phyloP scores from a whole-genome alignment of 2,113 vertebrate genomes.

The Pituophis catenifer region DNA sequence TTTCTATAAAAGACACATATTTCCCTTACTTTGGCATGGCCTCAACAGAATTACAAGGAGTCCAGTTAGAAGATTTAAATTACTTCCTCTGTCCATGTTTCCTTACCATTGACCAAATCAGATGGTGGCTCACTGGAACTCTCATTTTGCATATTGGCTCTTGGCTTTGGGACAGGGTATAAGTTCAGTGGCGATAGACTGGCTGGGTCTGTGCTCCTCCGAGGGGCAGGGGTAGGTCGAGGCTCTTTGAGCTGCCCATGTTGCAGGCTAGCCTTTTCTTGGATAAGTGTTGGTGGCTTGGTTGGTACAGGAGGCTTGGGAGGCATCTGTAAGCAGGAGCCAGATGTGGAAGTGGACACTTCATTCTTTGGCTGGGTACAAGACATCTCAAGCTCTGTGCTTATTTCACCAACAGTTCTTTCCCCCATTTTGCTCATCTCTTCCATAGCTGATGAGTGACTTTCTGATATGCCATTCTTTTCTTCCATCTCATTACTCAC shows the following conservation, averaged over 20 bases:
- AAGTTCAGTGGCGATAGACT: slow-evolving; percentile 43
- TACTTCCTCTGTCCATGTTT: fast-evolving
- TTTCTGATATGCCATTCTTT: not conserved
- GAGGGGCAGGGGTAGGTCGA: slow-evolving; percentile 73
- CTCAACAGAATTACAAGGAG: not conserved
- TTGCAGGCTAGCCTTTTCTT: slow-evolving; percentile 52
- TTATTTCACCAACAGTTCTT: slow-evolving; percentile 22
- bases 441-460: not conserved
- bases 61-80: not conserved
- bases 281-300: slow-evolving; percentile 51
- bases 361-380: not conserved
- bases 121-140: slow-evolving; percentile 45
- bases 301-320: slow-evolving; percentile 65
- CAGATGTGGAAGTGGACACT: fast-evolving
- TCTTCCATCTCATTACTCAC: slow-evolving; percentile 2
- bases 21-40: not conserved
- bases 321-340: slow-evolving; percentile 47
- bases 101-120: slow-evolving; percentile 70
- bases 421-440: slow-evolving; percentile 6
- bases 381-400: not conserved
- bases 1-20: not conserved
- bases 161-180: slow-evolving; percentile 66
- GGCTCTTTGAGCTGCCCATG: slow-evolving; percentile 40
- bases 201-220: slow-evolving; percentile 51
- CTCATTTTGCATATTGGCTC: slow-evolving; percentile 62